phyloP scores from a whole-genome alignment of 1,140 invertebrate species.

The Microvelia longipes region DNA sequence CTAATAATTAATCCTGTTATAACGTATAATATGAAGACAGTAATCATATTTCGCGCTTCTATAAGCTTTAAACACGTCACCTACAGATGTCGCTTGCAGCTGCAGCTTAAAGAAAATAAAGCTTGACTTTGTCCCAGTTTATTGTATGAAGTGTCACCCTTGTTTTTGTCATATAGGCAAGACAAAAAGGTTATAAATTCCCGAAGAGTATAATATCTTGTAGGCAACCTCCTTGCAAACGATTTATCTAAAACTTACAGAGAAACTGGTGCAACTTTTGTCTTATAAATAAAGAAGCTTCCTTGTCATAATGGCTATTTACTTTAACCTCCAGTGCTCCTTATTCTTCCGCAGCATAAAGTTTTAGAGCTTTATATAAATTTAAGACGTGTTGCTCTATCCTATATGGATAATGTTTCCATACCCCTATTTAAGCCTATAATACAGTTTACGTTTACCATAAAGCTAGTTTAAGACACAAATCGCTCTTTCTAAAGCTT shows the following conservation, averaged over 20 bases:
- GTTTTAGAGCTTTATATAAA: no score
- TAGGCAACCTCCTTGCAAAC: not conserved
- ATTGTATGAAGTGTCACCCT: not conserved
- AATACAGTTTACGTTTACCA: no score
- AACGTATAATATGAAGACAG: no score
- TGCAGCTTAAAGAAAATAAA: not conserved
- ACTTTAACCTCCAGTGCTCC: no score
- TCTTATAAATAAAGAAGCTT: not conserved
- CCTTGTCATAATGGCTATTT: not conserved
- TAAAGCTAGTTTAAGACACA: no score
- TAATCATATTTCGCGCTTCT: no score
- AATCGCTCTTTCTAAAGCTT: no score
- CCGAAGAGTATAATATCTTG: not conserved
- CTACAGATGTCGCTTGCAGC: not conserved
- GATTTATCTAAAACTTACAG: not conserved
- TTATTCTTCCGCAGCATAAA: no score
- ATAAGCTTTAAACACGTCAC: not conserved
- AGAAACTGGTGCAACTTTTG: not conserved
- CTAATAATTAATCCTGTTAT: no score
- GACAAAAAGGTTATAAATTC: not conserved
- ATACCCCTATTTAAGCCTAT: no score
- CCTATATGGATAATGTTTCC: no score
- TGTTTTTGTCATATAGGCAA: not conserved
- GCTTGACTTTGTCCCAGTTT: not conserved
- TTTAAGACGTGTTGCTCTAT: no score